phyloP scores from a whole-genome alignment of 2,797 vertebrate species.

The Lacerta bilineata region DNA sequence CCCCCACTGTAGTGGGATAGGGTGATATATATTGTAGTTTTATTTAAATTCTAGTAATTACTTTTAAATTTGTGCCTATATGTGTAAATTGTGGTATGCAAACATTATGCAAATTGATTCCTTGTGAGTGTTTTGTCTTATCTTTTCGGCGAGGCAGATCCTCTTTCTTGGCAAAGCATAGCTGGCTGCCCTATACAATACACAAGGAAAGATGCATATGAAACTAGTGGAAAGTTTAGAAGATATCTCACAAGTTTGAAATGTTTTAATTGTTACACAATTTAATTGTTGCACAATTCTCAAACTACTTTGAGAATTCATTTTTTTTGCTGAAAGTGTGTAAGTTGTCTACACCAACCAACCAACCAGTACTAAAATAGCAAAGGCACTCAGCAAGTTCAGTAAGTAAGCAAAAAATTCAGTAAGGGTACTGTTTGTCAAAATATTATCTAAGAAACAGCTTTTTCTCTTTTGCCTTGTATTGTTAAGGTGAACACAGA shows the following conservation, averaged over 20 bases:
- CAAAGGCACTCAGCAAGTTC: neutral
- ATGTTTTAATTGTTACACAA: neutral
- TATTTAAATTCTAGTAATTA: too few species aligned
- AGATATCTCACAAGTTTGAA: neutral
- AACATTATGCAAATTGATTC: too few species aligned
- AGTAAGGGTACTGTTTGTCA: neutral
- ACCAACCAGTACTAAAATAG: neutral
- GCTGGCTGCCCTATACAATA: too few species aligned
- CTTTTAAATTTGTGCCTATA: too few species aligned
- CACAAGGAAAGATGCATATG: neutral
- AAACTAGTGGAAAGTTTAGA: neutral
- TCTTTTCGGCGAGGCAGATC: too few species aligned
- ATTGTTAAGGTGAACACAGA: neutral
- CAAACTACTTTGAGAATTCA: neutral
- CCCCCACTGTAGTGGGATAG: too few species aligned
- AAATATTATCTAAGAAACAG: constrained; percentile 39
- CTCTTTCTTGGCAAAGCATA: too few species aligned
- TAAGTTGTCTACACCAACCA: neutral
- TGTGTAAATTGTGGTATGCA: too few species aligned
- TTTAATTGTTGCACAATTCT: neutral
- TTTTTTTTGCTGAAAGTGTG: neutral
- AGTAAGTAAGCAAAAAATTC: neutral
- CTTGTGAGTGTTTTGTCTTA: too few species aligned
- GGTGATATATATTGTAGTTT: too few species aligned
- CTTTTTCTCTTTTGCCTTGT: constrained; percentile 12